Percentiles rank a stretch among this genome's conserved stretches.
phyloP scores from a whole-genome alignment of 1,140 invertebrate species.

The Bombus difficillimus region DNA sequence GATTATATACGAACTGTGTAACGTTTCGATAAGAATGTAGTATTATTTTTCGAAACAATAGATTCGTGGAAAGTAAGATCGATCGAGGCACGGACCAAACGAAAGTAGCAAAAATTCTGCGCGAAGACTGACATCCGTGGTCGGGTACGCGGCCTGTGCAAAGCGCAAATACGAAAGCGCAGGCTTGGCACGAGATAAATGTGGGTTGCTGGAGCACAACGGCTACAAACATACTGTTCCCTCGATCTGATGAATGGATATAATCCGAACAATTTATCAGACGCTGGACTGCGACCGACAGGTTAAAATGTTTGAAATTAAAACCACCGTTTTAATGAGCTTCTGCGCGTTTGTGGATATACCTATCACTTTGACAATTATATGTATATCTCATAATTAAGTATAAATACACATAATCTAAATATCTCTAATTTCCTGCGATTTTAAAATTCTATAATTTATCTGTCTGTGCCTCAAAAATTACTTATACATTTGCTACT shows the following conservation, averaged over 20 bases:
- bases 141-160: background rate
- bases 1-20: too few species aligned
- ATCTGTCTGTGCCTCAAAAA: too few species aligned
- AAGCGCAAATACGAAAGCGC: slow-evolving; percentile 60
- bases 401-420: too few species aligned
- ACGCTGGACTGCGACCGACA: background rate
- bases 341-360: background rate
- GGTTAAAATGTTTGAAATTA: background rate
- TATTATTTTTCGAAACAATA: background rate
- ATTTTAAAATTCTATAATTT: too few species aligned
- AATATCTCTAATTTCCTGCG: too few species aligned
- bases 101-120: slow-evolving; percentile 26
- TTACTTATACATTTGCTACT: too few species aligned
- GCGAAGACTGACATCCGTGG: slow-evolving; percentile 23
- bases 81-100: background rate
- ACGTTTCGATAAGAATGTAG: too few species aligned
- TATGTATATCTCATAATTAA: too few species aligned
- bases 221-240: slow-evolving; percentile 3
- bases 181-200: slow-evolving; percentile 70
- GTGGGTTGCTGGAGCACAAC: slow-evolving; percentile 56
- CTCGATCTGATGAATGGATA: slow-evolving; percentile 34
- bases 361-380: background rate
- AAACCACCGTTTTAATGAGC: background rate
- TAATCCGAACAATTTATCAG: slow-evolving; percentile 37
- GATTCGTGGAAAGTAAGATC: background rate